These are phyloP conservation scores for Oryzias sinensis DNA, from an alignment of 2,797 vertebrate genomes.

Conservation along the genomic window DNA sequence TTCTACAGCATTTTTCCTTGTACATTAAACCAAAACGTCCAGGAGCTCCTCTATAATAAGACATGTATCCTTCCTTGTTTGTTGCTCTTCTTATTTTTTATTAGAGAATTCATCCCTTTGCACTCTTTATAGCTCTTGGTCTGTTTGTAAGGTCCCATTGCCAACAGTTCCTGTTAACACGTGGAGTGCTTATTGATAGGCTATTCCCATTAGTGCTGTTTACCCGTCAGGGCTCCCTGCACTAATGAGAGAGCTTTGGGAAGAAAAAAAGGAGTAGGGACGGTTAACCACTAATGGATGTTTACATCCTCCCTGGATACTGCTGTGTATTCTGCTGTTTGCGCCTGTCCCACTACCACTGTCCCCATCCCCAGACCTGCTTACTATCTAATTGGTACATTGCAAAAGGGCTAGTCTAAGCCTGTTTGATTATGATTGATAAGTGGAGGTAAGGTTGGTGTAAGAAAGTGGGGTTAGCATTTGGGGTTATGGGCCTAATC, in stretches of 20 bases:
- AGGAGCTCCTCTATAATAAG: slow-evolving; percentile 55
- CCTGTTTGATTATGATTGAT: slow-evolving; percentile 74
- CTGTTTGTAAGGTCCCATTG: slow-evolving; percentile 55
- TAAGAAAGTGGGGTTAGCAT: slow-evolving; percentile 43
- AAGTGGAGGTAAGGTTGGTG: slow-evolving; percentile 47
- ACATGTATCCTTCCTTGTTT: slow-evolving; percentile 65
- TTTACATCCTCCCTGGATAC: slow-evolving; percentile 83
- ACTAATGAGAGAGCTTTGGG: slow-evolving; percentile 92
- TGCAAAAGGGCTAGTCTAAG: slow-evolving; percentile 56
- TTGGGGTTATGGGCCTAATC: slow-evolving; percentile 61
- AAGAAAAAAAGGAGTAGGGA: slow-evolving; percentile 87
- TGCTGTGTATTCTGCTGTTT: slow-evolving; percentile 51
- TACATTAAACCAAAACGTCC: slow-evolving; percentile 12
- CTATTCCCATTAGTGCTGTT: slow-evolving; percentile 91
- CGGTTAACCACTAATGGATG: slow-evolving; percentile 90
- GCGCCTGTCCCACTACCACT: slow-evolving; percentile 59
- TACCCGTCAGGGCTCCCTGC: slow-evolving; percentile 88
- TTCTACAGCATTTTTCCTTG: slow-evolving; percentile 7
- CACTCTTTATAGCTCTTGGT: slow-evolving; percentile 41
- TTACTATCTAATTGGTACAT: slow-evolving; percentile 74
- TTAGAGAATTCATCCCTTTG: slow-evolving; percentile 55
- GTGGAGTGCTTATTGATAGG: slow-evolving; percentile 88
- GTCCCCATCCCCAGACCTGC: slow-evolving; percentile 45
- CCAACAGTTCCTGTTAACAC: slow-evolving; percentile 81
- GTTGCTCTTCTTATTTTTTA: slow-evolving; percentile 65